Evolutionary conservation across 1,140 invertebrate genomes (phyloP).

Genomic region (Drosophila punjabiensis): DNA sequence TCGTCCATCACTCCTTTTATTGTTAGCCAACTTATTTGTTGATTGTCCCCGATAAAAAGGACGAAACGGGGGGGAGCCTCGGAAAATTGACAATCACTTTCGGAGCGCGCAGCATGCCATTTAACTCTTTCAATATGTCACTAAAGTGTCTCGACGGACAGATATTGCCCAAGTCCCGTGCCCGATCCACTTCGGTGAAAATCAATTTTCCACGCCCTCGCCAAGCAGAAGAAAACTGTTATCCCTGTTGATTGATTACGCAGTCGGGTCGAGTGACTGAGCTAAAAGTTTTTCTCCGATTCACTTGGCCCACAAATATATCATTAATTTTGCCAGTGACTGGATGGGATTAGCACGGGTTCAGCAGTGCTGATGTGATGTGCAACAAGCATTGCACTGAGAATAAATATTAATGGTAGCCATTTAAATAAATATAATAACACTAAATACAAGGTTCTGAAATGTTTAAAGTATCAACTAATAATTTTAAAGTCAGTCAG

Average conservation of each 20-base stretch:
- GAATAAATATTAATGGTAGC: neutral
- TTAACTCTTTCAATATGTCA: conserved; percentile 84
- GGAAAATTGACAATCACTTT: conserved; percentile 46
- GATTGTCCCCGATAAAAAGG: conserved; percentile 26
- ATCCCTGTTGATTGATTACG: conserved; percentile 81
- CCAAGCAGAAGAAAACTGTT: conserved; percentile 69
- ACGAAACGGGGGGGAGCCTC: neutral
- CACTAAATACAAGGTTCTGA: neutral
- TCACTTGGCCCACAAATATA: conserved; percentile 64
- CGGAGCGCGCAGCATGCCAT: conserved; percentile 43
- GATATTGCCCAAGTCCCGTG: conserved; percentile 49
- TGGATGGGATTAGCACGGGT: conserved; percentile 9
- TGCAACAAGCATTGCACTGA: conserved; percentile 30
- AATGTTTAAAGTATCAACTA: neutral
- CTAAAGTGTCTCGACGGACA: conserved; percentile 69
- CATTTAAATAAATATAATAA: neutral
- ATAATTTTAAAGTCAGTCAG: too few species aligned
- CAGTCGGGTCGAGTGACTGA: conserved; percentile 68
- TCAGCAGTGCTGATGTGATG: conserved; percentile 10
- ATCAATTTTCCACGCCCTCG: conserved; percentile 71
- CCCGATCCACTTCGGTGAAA: conserved; percentile 44
- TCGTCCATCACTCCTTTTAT: conserved; percentile 25
- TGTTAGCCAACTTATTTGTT: conserved; percentile 39
- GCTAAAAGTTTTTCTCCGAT: conserved; percentile 65
- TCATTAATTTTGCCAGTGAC: conserved; percentile 66